phyloP scores from a whole-genome alignment of 2,888 invertebrate species.

The Phymatocera aterrima region DNA sequence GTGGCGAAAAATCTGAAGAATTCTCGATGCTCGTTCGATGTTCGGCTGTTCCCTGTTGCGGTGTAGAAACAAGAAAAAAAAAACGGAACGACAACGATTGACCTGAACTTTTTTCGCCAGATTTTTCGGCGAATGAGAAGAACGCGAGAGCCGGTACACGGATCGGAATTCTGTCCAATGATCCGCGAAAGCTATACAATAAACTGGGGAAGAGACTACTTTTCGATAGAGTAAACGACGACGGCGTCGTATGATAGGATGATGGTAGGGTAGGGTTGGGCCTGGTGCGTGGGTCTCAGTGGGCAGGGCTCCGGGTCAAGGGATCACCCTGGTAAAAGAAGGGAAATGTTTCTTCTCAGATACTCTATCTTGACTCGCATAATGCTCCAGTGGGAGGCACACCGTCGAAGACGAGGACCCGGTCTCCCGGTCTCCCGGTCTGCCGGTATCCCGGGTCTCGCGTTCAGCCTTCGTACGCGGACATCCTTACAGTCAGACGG shows the following conservation, averaged over 20 bases:
- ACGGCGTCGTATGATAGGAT: not conserved
- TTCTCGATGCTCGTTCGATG: not conserved
- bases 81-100: too few species aligned
- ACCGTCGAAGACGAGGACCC: slow-evolving; percentile 32
- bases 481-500: not conserved
- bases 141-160: too few species aligned
- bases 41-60: too few species aligned
- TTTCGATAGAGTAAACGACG: not conserved
- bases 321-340: slow-evolving; percentile 58
- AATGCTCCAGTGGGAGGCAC: slow-evolving; percentile 67
- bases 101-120: too few species aligned
- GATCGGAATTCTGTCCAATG: too few species aligned
- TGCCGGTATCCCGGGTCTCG: not conserved
- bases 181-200: not conserved
- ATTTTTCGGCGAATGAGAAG: too few species aligned
- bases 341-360: slow-evolving; percentile 56
- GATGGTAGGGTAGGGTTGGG: slow-evolving; percentile 27
- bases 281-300: slow-evolving; percentile 58
- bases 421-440: not conserved
- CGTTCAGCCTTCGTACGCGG: slow-evolving; percentile 31
- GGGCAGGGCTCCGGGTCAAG: slow-evolving; percentile 65
- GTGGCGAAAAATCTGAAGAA: not conserved
- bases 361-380: slow-evolving; percentile 64
- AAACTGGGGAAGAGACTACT: not conserved
- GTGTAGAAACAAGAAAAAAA: too few species aligned